These are phyloP conservation scores for Pedicia rivosa DNA, from an alignment of 2,888 invertebrate genomes.

Conservation along the genomic window DNA sequence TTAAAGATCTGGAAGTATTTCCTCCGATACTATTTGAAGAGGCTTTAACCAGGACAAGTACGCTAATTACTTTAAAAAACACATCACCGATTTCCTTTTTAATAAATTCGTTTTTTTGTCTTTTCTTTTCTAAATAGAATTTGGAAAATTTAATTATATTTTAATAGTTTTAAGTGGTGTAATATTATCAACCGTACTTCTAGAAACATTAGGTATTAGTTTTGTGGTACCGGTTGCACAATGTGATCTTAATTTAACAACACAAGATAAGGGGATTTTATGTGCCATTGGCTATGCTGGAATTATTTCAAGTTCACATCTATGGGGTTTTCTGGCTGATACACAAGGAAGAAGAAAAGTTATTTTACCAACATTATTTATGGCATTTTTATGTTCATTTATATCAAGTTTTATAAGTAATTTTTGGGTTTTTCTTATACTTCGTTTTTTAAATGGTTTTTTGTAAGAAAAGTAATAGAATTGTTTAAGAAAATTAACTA, in stretches of 20 bases:
- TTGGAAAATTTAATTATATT: slow-evolving; percentile 34
- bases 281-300: slow-evolving; percentile 29
- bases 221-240: slow-evolving; percentile 36
- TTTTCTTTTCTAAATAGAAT: too few relatives aligned
- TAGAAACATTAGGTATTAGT: slow-evolving; percentile 33
- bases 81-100: too few relatives aligned
- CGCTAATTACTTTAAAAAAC: too few relatives aligned
- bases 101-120: too few relatives aligned
- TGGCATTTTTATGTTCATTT: slow-evolving; percentile 32
- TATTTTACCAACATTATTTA: slow-evolving; percentile 31
- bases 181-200: slow-evolving; percentile 33
- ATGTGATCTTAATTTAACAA: slow-evolving; percentile 28
- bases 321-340: slow-evolving; percentile 40
- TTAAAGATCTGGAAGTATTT: too few relatives aligned
- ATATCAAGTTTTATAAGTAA: slow-evolving; percentile 32
- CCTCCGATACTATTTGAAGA: too few relatives aligned
- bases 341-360: slow-evolving; percentile 33
- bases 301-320: slow-evolving; percentile 35
- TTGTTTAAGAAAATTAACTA: too few relatives aligned
- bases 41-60: too few relatives aligned
- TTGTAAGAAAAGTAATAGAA: slow-evolving; percentile 32
- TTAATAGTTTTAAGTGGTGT: slow-evolving; percentile 34
- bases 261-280: slow-evolving; percentile 27
- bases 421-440: slow-evolving; percentile 32
- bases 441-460: slow-evolving; percentile 36